Base-by-base conservation (phyloP, 1,140 invertebrate species). In the Hesperophylax magnus region DNA sequence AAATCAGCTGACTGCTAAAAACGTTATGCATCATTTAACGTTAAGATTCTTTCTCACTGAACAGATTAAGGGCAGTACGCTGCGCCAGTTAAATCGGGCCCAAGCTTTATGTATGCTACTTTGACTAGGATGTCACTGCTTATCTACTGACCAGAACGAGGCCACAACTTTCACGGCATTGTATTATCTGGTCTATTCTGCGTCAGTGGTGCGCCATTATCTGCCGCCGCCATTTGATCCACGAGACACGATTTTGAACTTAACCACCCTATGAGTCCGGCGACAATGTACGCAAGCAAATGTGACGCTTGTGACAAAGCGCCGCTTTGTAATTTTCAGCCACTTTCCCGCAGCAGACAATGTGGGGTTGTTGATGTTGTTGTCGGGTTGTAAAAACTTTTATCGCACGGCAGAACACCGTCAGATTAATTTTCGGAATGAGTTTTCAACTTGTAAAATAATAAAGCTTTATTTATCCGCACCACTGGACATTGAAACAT, bases 201-300 rank as follows among this genome's bases (percentile, higher is more conserved):
- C 39, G 11, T 47, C 39, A 39, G 20, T 34, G 31, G 34, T 18
- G 27, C 34, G 34, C 65, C n/a, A 61, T 61, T 69, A 39, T 27
- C 65, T 20, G 65, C 34, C 65, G 31, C 34, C 31, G 65, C 65
- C 27, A n/a, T 67, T 67, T 18, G 22, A 27, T 17, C 22, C 17
- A 27, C 65, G 31, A 69, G 65, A 52, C 65, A 69, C 65, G 65
- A 69, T 39, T 69, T 69, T 47, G 65, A 69, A 47, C 65, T 69
- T 69, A 69, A 11, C 65, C 20, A 39, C 34, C 39, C 24, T 61
- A 7, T 2, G 3, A 11, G 11, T 47, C 39, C 39, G 11, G 39
- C 34, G 39, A 24, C 20, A 61, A 14, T 15, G 60, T 4, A 61
- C 22, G 9, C 24, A 61, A 61, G 60, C 60, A 61, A 22, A 61